These are phyloP conservation scores for Rynchops niger DNA, from an alignment of 2,113 vertebrate species.

Conservation along the genomic window DNA sequence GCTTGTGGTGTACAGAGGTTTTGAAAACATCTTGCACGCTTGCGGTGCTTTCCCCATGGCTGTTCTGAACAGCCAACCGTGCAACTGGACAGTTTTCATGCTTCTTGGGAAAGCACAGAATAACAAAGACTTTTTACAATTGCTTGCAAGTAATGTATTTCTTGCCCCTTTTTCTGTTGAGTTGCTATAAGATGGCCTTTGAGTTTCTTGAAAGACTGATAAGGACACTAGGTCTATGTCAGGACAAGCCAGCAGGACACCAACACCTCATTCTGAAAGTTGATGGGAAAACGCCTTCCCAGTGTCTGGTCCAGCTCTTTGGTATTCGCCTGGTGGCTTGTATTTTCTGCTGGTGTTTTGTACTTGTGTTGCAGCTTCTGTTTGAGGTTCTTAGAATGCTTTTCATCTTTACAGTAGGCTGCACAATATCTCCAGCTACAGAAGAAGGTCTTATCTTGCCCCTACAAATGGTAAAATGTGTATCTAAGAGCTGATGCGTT, in stretches of 20 bases:
- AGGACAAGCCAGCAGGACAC: neutral
- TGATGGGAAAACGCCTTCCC: neutral
- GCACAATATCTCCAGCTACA: neutral
- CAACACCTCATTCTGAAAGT: neutral
- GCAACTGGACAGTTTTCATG: neutral
- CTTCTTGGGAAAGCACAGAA: neutral
- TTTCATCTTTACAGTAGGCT: constrained; percentile 15
- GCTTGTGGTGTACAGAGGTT: neutral
- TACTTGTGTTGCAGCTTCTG: neutral
- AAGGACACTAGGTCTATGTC: neutral
- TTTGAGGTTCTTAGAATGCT: neutral
- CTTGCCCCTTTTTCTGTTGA: neutral
- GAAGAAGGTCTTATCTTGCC: constrained; percentile 11
- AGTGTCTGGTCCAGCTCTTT: neutral
- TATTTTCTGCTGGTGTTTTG: neutral
- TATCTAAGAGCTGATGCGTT: neutral
- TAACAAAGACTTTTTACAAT: neutral
- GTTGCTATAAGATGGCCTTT: neutral
- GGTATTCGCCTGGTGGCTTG: neutral
- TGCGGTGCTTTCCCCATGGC: neutral
- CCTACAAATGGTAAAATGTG: neutral
- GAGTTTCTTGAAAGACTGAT: neutral
- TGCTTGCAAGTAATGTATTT: neutral
- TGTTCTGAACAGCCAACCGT: neutral
- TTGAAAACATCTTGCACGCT: neutral